phyloP scores from a whole-genome alignment of 2,797 vertebrate species.

The Mallotus villosus region DNA sequence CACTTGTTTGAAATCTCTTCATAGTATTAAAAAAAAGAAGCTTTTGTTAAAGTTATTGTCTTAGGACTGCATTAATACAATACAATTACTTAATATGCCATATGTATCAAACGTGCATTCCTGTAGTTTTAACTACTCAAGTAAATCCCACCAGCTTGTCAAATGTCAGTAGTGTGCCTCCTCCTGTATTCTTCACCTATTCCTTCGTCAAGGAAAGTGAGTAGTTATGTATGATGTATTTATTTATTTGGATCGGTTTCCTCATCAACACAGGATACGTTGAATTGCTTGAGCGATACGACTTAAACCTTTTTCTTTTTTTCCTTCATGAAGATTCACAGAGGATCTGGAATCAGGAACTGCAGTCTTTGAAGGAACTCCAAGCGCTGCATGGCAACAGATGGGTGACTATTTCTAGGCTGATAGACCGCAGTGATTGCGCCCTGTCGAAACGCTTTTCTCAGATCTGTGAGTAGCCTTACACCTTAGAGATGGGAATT shows the following conservation, averaged over 20 bases:
- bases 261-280: neutral
- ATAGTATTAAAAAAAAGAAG: neutral
- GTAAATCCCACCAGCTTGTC: no score
- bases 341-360: no score
- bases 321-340: conserved; percentile 59
- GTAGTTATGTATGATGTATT: conserved; percentile 8
- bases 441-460: no score
- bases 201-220: conserved; percentile 60
- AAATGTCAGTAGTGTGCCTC: neutral
- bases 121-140: no score
- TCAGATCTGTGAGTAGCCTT: no score
- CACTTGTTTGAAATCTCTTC: no score
- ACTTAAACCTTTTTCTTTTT: neutral
- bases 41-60: no score
- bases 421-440: no score
- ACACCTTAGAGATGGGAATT: no score
- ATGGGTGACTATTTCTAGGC: no score
- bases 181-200: neutral
- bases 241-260: neutral
- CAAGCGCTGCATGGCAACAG: conserved; percentile 38
- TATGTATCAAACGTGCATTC: no score
- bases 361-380: conserved; percentile 45
- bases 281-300: no score
- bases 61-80: neutral
- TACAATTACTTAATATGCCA: conserved; percentile 2